phyloP scores from a whole-genome alignment of 2,888 invertebrate genomes.

The Augiades crinisus region DNA sequence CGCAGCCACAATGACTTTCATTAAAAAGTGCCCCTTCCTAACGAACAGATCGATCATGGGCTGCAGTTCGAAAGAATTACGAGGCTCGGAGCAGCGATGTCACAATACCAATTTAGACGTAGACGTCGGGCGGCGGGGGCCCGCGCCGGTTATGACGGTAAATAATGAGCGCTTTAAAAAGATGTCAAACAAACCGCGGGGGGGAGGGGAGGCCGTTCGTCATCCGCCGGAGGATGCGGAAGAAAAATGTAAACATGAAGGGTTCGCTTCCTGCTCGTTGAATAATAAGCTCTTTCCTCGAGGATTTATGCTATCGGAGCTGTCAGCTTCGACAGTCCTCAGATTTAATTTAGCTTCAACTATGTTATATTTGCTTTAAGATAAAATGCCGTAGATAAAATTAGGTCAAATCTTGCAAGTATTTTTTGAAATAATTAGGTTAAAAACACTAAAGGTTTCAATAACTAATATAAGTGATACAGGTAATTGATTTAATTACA shows the following conservation, averaged over 20 bases:
- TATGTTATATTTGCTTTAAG: too few species aligned
- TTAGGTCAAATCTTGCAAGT: too few species aligned
- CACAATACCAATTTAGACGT: slow-evolving; percentile 21
- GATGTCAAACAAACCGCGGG: slow-evolving; percentile 45
- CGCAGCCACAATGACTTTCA: slow-evolving; percentile 15
- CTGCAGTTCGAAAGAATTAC: slow-evolving; percentile 9
- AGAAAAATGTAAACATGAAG: not conserved
- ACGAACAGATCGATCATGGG: slow-evolving; percentile 17
- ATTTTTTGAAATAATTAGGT: too few species aligned
- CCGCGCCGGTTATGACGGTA: slow-evolving; percentile 42
- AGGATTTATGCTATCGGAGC: not conserved
- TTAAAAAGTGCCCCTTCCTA: slow-evolving; percentile 14
- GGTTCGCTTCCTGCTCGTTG: not conserved
- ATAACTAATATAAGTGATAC: too few species aligned
- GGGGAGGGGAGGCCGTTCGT: slow-evolving; percentile 4
- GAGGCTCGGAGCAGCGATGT: not conserved
- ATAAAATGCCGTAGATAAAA: too few species aligned
- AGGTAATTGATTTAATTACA: too few species aligned
- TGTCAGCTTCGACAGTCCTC: not conserved
- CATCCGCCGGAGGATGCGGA: slow-evolving; percentile 1
- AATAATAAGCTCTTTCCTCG: not conserved
- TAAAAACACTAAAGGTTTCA: too few species aligned
- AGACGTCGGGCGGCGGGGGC: slow-evolving; percentile 1
- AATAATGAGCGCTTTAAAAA: slow-evolving; percentile 47
- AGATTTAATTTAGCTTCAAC: not conserved